Base-by-base conservation (phyloP, 1,140 invertebrate genomes). In the Formica exsecta region DNA sequence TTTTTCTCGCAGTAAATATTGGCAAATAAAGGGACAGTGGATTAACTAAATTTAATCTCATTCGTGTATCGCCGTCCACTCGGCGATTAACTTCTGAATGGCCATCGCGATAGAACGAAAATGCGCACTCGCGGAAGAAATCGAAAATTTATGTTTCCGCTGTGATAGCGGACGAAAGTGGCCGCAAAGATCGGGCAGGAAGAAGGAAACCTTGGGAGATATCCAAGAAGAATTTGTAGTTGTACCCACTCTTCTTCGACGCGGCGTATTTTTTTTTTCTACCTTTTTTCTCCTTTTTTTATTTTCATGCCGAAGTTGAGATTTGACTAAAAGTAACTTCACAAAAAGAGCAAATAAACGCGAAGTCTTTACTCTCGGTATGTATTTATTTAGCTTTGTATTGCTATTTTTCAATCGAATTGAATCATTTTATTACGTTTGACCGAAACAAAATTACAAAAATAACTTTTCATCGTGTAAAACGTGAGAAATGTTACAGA, bases 71-170 rank as follows among this genome's bases (percentile, higher is more conserved):
- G 48, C 16, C 48, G 68, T 59, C 36, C 16, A 57, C 51, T 71
- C 22, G 38, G 54, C 29, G 38, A 73, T 83, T 74, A 83, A 83
- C 79, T 83, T 70, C 16, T 22, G 66, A 9, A 25, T 38, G 25
- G 2, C 41, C 41, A 48, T 83, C 68, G 13, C 51, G 66, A 61
- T 73, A 25, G n/a, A 62, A 73, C 79, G 25, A 36, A 62, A 73
- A 36, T 51, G 79, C 38, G 22, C 65, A 48, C 41, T 79, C 36
- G 76, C 48, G 48, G 41, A 36, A 83, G 79, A 74, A 74, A 83
- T 74, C 66, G 79, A n/a, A 71, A 83, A 83, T 83, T 83, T 83
- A 83, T 83, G 79, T 83, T 61, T 54, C 79, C 54, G 38, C 66
- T 62, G 38, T 41, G 79, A 81, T 73, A 73, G 66, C 57, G 66